Conservation (phyloP, 2,113 vertebrate genomes). For the Orthonyx spaldingii region DNA sequence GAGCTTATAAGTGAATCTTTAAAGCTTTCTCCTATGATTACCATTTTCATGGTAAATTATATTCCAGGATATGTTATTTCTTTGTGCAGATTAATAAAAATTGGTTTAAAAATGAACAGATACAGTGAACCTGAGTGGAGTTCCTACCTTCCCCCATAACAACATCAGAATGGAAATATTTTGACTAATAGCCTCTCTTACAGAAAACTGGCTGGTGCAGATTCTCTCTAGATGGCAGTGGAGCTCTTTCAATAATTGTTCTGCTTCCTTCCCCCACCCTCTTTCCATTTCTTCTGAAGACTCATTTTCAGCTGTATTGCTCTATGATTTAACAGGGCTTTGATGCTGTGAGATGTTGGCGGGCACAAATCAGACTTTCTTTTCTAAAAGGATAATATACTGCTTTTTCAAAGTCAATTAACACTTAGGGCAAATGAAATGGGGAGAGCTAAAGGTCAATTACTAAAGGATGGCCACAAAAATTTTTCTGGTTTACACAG, state of each 20-base stretch:
- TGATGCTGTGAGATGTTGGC: slow-evolving; percentile 73
- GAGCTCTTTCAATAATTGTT: slow-evolving; percentile 33
- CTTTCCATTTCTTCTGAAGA: slow-evolving; percentile 31
- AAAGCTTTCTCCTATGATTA: background rate
- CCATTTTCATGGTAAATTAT: background rate
- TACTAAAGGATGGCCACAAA: slow-evolving; percentile 68
- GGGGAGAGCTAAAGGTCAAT: slow-evolving; percentile 76
- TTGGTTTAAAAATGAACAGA: background rate
- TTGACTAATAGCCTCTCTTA: background rate
- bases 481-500: slow-evolving; percentile 65
- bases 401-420: slow-evolving; percentile 84
- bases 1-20: background rate
- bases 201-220: background rate
- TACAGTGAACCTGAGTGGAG: background rate
- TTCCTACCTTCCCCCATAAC: background rate
- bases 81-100: background rate
- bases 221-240: slow-evolving; percentile 73
- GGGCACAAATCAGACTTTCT: slow-evolving; percentile 64
- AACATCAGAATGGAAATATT: background rate
- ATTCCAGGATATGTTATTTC: background rate
- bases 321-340: slow-evolving; percentile 70
- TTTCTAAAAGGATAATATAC: slow-evolving; percentile 75
- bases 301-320: slow-evolving; percentile 60
- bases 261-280: slow-evolving; percentile 16
- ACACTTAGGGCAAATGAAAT: slow-evolving; percentile 77